Percentiles rank a stretch among this genome's conserved stretches.
Evolutionary conservation across 2,797 vertebrate species (phyloP).

Genomic region (Furcifer pardalis): DNA sequence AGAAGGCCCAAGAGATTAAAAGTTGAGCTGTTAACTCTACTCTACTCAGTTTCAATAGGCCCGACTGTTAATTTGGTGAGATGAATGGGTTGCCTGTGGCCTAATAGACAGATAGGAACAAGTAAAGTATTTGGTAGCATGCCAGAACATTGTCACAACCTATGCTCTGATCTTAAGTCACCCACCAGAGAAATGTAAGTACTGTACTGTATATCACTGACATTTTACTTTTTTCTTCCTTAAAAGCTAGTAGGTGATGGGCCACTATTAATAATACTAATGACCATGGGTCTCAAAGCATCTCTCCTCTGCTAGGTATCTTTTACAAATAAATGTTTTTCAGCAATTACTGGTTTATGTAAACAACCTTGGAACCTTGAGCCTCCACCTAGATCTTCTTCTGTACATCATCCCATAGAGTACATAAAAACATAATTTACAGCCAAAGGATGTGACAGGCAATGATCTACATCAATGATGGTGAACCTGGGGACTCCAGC

Average conservation of each 20-base stretch:
- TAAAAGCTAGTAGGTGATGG: neutral
- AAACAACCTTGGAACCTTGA: neutral
- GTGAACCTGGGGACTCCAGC: no score
- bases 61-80: slow-evolving; percentile 9
- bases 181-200: slow-evolving; percentile 20
- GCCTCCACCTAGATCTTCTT: neutral
- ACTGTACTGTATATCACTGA: slow-evolving; percentile 5
- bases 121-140: neutral
- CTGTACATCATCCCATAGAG: neutral
- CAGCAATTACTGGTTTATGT: neutral
- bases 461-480: neutral
- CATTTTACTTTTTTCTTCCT: neutral
- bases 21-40: slow-evolving; percentile 4
- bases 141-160: slow-evolving; percentile 22
- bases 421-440: neutral
- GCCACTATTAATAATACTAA: slow-evolving; percentile 22
- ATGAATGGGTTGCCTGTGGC: neutral
- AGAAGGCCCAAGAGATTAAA: neutral
- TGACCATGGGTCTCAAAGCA: slow-evolving; percentile 9
- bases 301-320: neutral
- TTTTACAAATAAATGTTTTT: neutral
- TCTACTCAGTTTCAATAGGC: slow-evolving; percentile 8
- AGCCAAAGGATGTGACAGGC: neutral
- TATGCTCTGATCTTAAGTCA: slow-evolving; percentile 6
- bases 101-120: neutral